Base-by-base conservation (phyloP, 1,140 invertebrate species). In the Penaeus indicus region DNA sequence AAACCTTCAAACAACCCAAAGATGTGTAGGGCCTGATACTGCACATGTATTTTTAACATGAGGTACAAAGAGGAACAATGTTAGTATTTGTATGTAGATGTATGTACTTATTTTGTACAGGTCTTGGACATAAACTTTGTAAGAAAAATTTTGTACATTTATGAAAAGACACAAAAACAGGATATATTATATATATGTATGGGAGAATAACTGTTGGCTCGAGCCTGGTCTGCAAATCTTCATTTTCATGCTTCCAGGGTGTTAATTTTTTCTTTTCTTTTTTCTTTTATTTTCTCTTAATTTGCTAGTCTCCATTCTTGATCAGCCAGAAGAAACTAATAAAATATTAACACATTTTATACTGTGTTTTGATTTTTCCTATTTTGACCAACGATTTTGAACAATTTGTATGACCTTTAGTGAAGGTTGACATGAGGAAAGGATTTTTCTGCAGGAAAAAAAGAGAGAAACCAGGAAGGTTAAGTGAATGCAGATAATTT, bases 101-200 rank as follows among this genome's bases (percentile, higher is more conserved):
- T 88, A 88, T 88, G 87, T 88, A 88, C 87, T 88, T 88, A 88
- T 88, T 88, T 84, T 88, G 87, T 88, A 88, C 75, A 88, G 75
- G 82, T 78, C 81, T 78, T 83, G 81, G 69, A 84, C 67, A 86
- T 86, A 80, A 86, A 60, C 47, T 83, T 75, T n/a, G 19, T 72
- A 27, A 82, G 69, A 72, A 54, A 86, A 78, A 42, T 88, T 88
- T 88, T 88, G 87, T 88, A 88, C 87, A 88, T 88, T 88, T 88
- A 80, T 84, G 60, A 84, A 84, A 79, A 86, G 61, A 86, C 72
- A 86, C 25, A 63, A 38, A 60, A 84, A 38, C 84, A 78, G 47
- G 54, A 54, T 54, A 54, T 54, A 54, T 54, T 54, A 81, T 81
- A 72, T 81, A 81, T 87, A 82, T 87, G 77, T 67, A 54, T 80